Evolutionary conservation across 2,888 invertebrate genomes (phyloP).

Genomic region (Cistogaster globosa): DNA sequence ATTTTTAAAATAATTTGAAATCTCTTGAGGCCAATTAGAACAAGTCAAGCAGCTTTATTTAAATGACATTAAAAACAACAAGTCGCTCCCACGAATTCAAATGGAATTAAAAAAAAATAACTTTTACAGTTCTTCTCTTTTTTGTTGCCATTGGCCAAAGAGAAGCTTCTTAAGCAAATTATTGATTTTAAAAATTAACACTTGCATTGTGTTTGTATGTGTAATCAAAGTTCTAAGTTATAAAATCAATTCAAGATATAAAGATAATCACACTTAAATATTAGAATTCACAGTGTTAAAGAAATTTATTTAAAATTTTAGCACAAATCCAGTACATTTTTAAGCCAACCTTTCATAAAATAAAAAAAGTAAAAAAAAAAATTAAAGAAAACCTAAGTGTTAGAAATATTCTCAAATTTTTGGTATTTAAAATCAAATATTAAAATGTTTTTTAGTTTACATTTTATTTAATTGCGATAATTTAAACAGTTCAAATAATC

Average conservation of each 20-base stretch:
- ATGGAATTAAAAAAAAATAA: neutral
- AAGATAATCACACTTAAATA: constrained; percentile 58
- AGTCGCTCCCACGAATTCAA: constrained; percentile 65
- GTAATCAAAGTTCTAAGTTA: neutral
- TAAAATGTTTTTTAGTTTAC: neutral
- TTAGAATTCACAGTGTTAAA: constrained; percentile 52
- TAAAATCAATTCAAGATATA: constrained; percentile 29
- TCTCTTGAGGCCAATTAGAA: constrained; percentile 1
- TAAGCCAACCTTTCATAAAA: neutral
- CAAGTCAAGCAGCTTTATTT: constrained; percentile 24
- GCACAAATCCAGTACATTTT: constrained; percentile 13
- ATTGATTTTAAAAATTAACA: constrained; percentile 58
- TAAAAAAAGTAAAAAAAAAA: neutral
- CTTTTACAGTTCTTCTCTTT: neutral
- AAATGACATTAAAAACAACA: constrained; percentile 55
- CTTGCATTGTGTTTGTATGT: constrained; percentile 18
- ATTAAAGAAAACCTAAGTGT: neutral
- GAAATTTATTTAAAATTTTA: constrained; percentile 21
- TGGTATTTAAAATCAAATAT: no score
- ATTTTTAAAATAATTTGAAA: constrained; percentile 22
- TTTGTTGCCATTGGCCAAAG: neutral
- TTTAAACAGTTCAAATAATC: constrained; percentile 62
- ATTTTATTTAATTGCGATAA: constrained; percentile 39
- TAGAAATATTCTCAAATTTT: neutral
- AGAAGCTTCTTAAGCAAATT: constrained; percentile 40